Conservation (phyloP, 2,888 invertebrate species). For the Iselma pallidipennis region DNA sequence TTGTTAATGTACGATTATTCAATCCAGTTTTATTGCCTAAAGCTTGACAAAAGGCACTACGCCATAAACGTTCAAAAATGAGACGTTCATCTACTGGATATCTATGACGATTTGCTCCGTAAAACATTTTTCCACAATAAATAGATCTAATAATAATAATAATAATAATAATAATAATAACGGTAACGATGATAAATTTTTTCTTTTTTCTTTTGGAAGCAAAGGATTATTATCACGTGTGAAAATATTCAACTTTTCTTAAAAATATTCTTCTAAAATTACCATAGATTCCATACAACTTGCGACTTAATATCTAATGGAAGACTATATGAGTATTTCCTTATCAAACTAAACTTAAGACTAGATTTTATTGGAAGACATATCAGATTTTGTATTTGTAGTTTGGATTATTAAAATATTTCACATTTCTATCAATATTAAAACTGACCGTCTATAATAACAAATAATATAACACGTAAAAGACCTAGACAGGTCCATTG, state of each 20-base stretch:
- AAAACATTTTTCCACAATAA: slow-evolving; percentile 26
- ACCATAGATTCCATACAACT: background rate
- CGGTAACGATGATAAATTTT: too few relatives aligned
- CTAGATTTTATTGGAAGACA: slow-evolving; percentile 57
- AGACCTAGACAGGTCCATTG: slow-evolving; percentile 15
- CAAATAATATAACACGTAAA: slow-evolving; percentile 9
- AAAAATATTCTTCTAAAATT: background rate
- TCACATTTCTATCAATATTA: slow-evolving; percentile 28
- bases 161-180: background rate
- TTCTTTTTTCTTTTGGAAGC: slow-evolving; percentile 25
- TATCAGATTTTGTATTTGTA: slow-evolving; percentile 55
- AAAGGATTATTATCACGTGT: slow-evolving; percentile 26
- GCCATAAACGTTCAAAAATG: slow-evolving; percentile 74
- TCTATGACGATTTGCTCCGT: slow-evolving; percentile 34
- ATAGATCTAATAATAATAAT: background rate
- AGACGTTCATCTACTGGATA: slow-evolving; percentile 64
- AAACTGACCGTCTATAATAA: slow-evolving; percentile 1
- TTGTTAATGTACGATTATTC: slow-evolving; percentile 22
- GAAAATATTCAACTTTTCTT: background rate
- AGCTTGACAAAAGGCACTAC: slow-evolving; percentile 59
- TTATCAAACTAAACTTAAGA: slow-evolving; percentile 15
- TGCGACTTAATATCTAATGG: slow-evolving; percentile 1
- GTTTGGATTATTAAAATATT: slow-evolving; percentile 23
- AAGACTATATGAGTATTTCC: slow-evolving; percentile 4
- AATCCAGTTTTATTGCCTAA: slow-evolving; percentile 42